Conservation (phyloP, 2,797 vertebrate species). For the Lepilemur ruficaudatus region DNA sequence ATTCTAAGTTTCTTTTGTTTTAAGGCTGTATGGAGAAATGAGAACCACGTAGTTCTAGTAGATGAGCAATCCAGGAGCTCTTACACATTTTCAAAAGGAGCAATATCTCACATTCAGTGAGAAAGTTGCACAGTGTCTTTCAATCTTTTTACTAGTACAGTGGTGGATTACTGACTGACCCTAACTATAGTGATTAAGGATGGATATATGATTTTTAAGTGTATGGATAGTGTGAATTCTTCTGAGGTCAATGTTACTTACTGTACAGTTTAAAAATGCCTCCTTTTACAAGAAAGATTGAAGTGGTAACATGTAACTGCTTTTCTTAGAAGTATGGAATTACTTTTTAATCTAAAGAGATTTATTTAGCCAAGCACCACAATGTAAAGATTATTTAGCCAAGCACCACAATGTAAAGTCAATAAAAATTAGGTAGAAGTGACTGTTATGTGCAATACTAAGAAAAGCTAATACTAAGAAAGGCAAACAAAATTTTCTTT, state of each 20-base stretch:
- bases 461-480: neutral
- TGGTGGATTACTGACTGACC: neutral
- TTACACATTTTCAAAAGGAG: constrained; percentile 8
- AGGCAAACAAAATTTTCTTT: neutral
- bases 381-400: constrained; percentile 18
- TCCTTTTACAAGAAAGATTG: neutral
- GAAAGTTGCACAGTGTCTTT: neutral
- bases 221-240: neutral
- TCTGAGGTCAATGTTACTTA: neutral
- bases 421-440: neutral
- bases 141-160: neutral
- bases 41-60: neutral
- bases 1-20: constrained; percentile 27
- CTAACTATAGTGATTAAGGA: neutral
- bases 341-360: constrained; percentile 31
- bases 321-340: constrained; percentile 37
- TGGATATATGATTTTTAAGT: neutral
- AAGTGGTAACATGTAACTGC: neutral
- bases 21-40: constrained; percentile 14
- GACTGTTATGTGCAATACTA: constrained; percentile 61
- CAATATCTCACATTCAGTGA: neutral
- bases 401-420: neutral
- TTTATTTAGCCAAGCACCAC: constrained; percentile 12
- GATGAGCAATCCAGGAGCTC: neutral
- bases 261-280: neutral